Base-by-base conservation (phyloP, 2,888 invertebrate genomes). In the Stomorhina lunata region DNA sequence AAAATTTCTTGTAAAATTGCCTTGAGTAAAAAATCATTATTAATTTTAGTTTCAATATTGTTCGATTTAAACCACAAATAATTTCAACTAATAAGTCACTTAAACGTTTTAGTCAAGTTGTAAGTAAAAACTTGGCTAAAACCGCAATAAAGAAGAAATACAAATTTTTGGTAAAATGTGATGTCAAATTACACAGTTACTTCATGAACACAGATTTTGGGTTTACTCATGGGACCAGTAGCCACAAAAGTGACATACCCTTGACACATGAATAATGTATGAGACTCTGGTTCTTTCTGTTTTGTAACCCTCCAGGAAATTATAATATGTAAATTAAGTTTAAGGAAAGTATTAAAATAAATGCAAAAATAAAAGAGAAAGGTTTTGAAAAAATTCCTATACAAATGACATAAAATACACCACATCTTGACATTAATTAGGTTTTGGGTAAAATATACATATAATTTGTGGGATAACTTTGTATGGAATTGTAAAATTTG, bases 181-280 rank as follows among this genome's bases (percentile, higher is more conserved):
- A 59, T 48, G 65, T 9, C 37, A 77, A 76, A 68, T 77, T 61
- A 53, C 43, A 77, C 40, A 25, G 20, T n/a, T 40, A 25, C 25
- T 27, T 5, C 7, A 12, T 45, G 43, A 27, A 66, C 17, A 12
- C 25, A 59, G 72, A 59, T 72, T 57, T 79, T 22, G 29, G 17
- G 40, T 37, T 27, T 12, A 27, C 9, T 6, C 10, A 37, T n/a
- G 10, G 10, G 20, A n/a, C 32, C 89, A 86, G 89, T 87, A 88
- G 89, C 89, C 89, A 84, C 88, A 88, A 68, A 88, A 88, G 88
- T 88, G 88, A 87, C 89, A 88, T 85, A 86, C 87, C 84, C 87
- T 87, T 88, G 88, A 88, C 88, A 88, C 87, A 86, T 86, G 86
- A 89, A 86, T 87, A 86, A 73, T 65, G 55, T 68, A 87, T 87